Conservation (phyloP, 1,140 invertebrate species). For the Mamestra configurata region DNA sequence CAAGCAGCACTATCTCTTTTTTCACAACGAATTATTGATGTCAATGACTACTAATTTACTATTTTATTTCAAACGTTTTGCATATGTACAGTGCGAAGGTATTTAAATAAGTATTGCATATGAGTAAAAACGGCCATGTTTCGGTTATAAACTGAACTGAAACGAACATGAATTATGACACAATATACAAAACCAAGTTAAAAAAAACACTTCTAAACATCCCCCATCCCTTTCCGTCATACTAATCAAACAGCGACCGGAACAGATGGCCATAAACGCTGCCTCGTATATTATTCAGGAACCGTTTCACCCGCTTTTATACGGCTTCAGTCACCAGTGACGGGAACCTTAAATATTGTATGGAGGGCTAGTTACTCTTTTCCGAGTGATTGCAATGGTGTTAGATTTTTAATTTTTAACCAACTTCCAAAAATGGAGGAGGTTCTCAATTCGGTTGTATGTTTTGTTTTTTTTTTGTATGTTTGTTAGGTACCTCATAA, state of each 20-base stretch:
- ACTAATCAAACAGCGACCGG: slow-evolving; percentile 1
- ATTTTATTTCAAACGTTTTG: too few species aligned
- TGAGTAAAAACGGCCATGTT: too few species aligned
- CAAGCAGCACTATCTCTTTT: too few species aligned
- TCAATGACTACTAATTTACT: too few species aligned
- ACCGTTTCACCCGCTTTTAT: neutral
- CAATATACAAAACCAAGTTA: neutral
- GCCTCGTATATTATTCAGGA: slow-evolving; percentile 8
- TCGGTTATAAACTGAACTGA: too few species aligned
- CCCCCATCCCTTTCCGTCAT: neutral
- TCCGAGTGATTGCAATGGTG: neutral
- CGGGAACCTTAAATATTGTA: neutral
- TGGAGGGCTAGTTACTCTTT: neutral
- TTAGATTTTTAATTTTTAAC: neutral
- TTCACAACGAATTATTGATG: too few species aligned
- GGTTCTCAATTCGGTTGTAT: too few species aligned
- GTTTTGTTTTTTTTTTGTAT: too few species aligned
- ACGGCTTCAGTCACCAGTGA: neutral
- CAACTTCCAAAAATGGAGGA: too few species aligned
- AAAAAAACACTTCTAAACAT: neutral
- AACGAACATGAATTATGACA: neutral
- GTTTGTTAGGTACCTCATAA: too few species aligned
- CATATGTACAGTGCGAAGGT: too few species aligned
- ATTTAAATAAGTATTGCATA: too few species aligned
- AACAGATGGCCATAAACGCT: neutral